Percentiles rank a stretch among this genome's conserved stretches.
Evolutionary conservation across 2,113 vertebrate genomes (phyloP).

Genomic region (Panthera leo): DNA sequence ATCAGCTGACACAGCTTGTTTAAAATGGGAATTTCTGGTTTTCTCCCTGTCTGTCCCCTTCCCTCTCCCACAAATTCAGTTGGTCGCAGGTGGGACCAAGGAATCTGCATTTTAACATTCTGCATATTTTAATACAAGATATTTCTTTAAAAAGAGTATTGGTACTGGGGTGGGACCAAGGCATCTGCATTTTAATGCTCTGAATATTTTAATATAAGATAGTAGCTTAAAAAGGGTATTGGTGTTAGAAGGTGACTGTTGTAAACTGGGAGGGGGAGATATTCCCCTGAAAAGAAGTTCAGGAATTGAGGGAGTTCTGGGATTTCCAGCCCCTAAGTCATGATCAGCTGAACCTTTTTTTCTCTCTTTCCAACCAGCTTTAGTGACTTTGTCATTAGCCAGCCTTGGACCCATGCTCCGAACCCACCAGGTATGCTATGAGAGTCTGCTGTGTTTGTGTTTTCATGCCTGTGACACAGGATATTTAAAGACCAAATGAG

Average conservation of each 20-base stretch:
- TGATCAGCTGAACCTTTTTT: neutral
- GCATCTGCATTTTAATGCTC: neutral
- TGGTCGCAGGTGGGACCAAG: neutral
- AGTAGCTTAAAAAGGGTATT: neutral
- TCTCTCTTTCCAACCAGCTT: neutral
- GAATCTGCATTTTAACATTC: neutral
- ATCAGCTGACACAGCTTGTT: neutral
- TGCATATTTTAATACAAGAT: neutral
- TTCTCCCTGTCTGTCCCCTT: neutral
- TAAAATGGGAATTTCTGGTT: neutral
- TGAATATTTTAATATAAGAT: neutral
- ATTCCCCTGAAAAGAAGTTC: neutral
- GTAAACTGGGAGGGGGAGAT: neutral
- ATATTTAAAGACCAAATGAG: neutral
- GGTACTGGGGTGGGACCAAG: neutral
- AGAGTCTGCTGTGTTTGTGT: neutral
- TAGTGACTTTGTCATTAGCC: neutral
- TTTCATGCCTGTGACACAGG: neutral
- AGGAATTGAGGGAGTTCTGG: neutral
- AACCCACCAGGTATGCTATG: neutral
- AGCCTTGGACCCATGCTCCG: neutral
- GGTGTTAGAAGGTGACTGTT: neutral
- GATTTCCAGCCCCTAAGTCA: neutral
- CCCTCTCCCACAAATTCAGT: neutral
- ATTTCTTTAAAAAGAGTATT: neutral